Evolutionary conservation across 2,113 vertebrate species (phyloP).

Genomic region (human (Homo sapiens)): GRCh38 chr11:128390001-128390500

Average conservation of each 20-base stretch:
- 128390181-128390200: not conserved
- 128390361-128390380: not conserved
- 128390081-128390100: not conserved
- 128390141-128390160: not conserved
- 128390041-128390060: not conserved
- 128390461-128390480: not conserved
- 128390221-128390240: not conserved
- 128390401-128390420: not conserved
- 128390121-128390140: not conserved
- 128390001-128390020: not conserved
- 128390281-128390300: not conserved
- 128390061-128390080: not conserved
- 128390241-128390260: not conserved
- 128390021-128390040: not conserved
- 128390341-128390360: not conserved
- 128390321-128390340: not conserved
- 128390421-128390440: not conserved
- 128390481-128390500: not conserved
- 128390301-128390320: not conserved
- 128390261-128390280: not conserved
- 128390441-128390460: not conserved
- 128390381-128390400: not conserved
- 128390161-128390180: not conserved
- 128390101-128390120: not conserved
- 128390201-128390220: not conserved